Conservation (phyloP, 2,797 vertebrate genomes). For the Cirrhinus molitorella region DNA sequence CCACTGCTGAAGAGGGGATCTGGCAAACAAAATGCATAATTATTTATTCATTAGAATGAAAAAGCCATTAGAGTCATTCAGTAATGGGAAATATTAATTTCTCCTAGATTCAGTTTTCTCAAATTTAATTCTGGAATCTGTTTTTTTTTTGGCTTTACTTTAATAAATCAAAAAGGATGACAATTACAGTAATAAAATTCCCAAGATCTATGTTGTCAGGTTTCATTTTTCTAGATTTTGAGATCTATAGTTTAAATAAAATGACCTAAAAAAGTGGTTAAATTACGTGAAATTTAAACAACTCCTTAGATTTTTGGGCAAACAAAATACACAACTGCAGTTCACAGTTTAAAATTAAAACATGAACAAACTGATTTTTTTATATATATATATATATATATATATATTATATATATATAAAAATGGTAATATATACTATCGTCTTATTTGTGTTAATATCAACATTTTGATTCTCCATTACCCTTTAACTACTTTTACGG, state of each 20-base stretch:
- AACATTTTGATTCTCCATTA: too few species aligned
- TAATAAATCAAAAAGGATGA: background rate
- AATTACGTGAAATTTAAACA: background rate
- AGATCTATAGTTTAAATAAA: background rate
- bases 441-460: too few species aligned
- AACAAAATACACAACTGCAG: background rate
- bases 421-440: too few species aligned
- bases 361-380: too few species aligned
- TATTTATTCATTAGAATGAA: background rate
- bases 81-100: too few species aligned
- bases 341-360: too few species aligned
- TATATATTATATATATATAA: too few species aligned
- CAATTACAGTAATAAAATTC: background rate
- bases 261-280: background rate
- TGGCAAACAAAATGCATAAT: slow-evolving; percentile 63
- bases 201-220: too few species aligned
- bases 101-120: too few species aligned
- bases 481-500: too few species aligned
- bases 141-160: background rate
- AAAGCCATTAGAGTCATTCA: background rate
- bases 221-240: background rate
- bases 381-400: too few species aligned
- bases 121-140: background rate
- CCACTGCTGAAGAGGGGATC: slow-evolving; percentile 95
- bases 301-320: background rate